Evolutionary conservation across 2,113 vertebrate species (phyloP), one percentile per base, ranked within the genome.

Genomic region (Nesogale talazaci): DNA sequence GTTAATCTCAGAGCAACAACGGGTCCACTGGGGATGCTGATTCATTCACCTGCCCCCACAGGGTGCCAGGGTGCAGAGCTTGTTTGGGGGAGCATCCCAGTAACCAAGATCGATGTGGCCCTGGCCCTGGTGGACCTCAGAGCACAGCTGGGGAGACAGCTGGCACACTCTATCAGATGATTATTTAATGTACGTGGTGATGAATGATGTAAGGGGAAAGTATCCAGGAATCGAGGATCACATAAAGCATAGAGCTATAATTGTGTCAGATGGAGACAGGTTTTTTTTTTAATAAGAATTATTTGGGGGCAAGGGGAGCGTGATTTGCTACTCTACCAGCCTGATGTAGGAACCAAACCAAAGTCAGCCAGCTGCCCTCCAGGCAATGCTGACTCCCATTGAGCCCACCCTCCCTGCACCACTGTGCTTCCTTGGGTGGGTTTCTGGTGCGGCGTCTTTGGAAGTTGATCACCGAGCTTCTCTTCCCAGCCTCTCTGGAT

Each of bases 1-100:
- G 77, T 87, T 89, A 67, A 81, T 70, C 69, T 72, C 36, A 74
- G 79, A 88, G 14, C 72, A 52, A 52, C 46, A 52, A 78, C 90
- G 34, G 34, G 6, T 29, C 78, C 56, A 22, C 31, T 17, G 16
- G n/a, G 91, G 65, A 5, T 74, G 52, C 84, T 77, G 76, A 57
- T 88, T 88, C 59, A 6, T 67, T 89, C 65, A 29, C 23, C 7
- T 0, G 36, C 9, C 25, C 65, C 84, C 59, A 16, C 11, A 3
- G 67, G 25, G 23, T 52, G 56, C 31, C 52, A 67, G 89, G 40
- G 27, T n/a, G 1, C 34, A 40, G 11, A n/a, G 46, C 40, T 83
- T 40, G 19, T 36, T 89, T 94, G 59, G 29, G 36, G 81, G 67
- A 88, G n/a, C 83, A 20, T 3, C 29, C 7, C 52, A 65, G 29